A percentile compares a stretch with the other conserved stretches of the same genome.
Conservation (phyloP, 1,140 invertebrate species). For the Listronotus bonariensis region DNA sequence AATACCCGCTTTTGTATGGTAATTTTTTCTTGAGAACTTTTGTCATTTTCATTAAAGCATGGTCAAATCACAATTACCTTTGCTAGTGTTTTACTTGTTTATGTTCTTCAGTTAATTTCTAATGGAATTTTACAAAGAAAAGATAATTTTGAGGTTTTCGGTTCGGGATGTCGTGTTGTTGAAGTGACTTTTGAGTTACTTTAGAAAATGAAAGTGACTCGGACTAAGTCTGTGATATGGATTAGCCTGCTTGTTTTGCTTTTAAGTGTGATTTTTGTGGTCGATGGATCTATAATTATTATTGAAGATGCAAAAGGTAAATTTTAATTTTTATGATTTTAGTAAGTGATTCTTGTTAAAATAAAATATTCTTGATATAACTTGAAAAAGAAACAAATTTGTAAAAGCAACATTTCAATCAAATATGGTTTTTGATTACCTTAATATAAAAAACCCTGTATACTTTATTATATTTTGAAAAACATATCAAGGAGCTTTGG, state of each 20-base stretch:
- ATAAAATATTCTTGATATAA: too few species aligned
- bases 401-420: too few species aligned
- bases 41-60: conserved; percentile 25
- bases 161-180: too few species aligned
- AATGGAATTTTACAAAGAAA: too few species aligned
- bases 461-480: too few species aligned
- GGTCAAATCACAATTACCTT: conserved; percentile 14
- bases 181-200: not conserved
- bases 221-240: conserved; percentile 7
- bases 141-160: too few species aligned
- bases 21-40: conserved; percentile 24
- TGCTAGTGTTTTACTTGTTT: not conserved
- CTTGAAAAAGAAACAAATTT: too few species aligned
- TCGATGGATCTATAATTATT: conserved; percentile 47
- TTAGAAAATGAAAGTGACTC: conserved; percentile 21
- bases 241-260: conserved; percentile 32
- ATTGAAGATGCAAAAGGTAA: conserved; percentile 55
- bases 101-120: not conserved
- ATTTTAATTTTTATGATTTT: too few species aligned
- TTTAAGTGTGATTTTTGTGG: conserved; percentile 19
- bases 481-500: too few species aligned
- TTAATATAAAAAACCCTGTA: too few species aligned
- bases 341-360: too few species aligned
- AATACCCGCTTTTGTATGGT: conserved; percentile 28
- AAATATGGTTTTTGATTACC: too few species aligned